These are phyloP conservation scores for Homalodisca vitripennis DNA, from an alignment of 1,140 invertebrate genomes.

Conservation along the genomic window DNA sequence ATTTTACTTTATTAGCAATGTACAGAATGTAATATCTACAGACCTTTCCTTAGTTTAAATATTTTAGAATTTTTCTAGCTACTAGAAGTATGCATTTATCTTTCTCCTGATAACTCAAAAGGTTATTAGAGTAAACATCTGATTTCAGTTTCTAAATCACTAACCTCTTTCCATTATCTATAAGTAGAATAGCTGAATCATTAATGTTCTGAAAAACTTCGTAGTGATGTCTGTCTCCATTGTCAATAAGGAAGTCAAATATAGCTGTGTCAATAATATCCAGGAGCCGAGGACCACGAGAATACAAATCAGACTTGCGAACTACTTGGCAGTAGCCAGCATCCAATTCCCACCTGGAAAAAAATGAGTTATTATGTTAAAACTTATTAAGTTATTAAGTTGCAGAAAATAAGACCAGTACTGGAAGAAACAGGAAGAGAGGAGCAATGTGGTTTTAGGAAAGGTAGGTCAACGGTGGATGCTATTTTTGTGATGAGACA, in stretches of 20 bases:
- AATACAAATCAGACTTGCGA: constrained; percentile 42
- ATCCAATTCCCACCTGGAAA: constrained; percentile 77
- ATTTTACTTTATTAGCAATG: not conserved
- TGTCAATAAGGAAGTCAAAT: constrained; percentile 93
- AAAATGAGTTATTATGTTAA: constrained; percentile 26
- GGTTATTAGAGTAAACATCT: not conserved
- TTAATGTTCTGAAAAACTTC: constrained; percentile 62
- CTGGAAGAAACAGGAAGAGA: too few species aligned
- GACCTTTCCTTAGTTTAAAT: not conserved
- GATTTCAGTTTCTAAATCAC: not conserved
- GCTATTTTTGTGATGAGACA: too few species aligned
- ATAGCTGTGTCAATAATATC: constrained; percentile 86
- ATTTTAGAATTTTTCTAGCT: not conserved
- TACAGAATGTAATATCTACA: not conserved
- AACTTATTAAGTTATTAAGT: not conserved
- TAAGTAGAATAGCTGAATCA: constrained; percentile 70
- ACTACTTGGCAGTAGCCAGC: constrained; percentile 76
- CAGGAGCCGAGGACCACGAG: constrained; percentile 59
- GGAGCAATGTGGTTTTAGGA: too few species aligned
- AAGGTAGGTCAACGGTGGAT: too few species aligned
- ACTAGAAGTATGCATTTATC: not conserved
- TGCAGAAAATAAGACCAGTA: not conserved
- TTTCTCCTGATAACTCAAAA: not conserved
- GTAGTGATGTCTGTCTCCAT: constrained; percentile 92
- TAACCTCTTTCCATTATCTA: constrained; percentile 91